These are phyloP conservation scores for Prionailurus viverrinus DNA, from an alignment of 2,113 vertebrate genomes.

Conservation along the genomic window DNA sequence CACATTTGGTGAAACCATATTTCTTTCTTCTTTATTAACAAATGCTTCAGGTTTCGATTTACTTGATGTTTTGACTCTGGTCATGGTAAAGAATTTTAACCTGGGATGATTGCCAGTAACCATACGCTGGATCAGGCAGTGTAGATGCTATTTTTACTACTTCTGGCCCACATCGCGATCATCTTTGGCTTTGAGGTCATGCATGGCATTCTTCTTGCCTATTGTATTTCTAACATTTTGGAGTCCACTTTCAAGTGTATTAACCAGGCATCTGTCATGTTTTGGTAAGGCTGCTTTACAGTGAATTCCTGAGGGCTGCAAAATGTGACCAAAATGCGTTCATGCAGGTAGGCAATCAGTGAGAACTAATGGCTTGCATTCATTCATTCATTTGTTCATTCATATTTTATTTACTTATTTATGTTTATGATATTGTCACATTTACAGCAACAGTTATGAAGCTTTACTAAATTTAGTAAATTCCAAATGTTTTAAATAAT, in stretches of 20 bases:
- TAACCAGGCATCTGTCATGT: not conserved
- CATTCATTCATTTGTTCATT: not conserved
- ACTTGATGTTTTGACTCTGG: conserved; percentile 59
- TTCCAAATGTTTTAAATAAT: conserved; percentile 24
- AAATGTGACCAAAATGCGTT: not conserved
- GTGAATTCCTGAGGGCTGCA: not conserved
- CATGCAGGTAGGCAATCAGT: not conserved
- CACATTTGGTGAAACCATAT: not conserved
- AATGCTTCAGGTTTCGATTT: conserved; percentile 37
- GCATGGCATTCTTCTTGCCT: conserved; percentile 36
- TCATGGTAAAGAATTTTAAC: conserved; percentile 39
- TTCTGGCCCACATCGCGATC: conserved; percentile 2
- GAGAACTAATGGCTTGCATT: not conserved
- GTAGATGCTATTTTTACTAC: conserved; percentile 19
- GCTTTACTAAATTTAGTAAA: not conserved
- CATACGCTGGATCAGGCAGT: not conserved
- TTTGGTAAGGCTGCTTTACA: not conserved
- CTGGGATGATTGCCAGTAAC: conserved; percentile 12
- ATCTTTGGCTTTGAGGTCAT: conserved; percentile 59
- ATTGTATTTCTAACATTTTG: conserved; percentile 29
- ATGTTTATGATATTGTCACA: not conserved
- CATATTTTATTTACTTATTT: not conserved
- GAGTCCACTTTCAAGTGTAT: not conserved
- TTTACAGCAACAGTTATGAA: not conserved
- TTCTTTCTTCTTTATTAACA: not conserved